phyloP scores from a whole-genome alignment of 2,888 invertebrate genomes.

The Cryptophagus acutangulus region DNA sequence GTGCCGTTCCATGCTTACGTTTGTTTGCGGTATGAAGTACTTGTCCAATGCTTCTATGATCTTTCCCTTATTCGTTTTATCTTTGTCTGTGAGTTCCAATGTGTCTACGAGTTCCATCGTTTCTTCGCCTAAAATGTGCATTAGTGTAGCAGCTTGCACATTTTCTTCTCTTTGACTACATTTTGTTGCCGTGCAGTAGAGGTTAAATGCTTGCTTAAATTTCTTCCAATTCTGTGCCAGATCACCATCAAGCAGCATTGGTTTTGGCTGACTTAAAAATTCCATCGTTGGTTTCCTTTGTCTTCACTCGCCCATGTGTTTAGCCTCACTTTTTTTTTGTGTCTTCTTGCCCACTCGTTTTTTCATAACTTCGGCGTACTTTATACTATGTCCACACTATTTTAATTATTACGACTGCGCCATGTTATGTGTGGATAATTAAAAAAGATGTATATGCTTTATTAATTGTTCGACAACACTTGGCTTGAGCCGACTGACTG shows the following conservation, averaged over 20 bases:
- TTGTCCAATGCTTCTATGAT: conserved; percentile 15
- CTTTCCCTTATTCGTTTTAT: not conserved
- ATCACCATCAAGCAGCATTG: conserved; percentile 1
- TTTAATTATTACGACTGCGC: too few species aligned
- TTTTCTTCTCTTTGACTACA: not conserved
- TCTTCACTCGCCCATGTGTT: too few species aligned
- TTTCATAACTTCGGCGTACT: too few species aligned
- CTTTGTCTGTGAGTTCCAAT: not conserved
- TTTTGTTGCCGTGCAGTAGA: not conserved
- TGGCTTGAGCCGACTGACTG: too few species aligned
- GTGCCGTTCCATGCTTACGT: conserved; percentile 17
- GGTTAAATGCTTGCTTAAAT: not conserved
- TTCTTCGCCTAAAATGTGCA: conserved; percentile 6
- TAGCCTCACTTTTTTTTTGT: too few species aligned
- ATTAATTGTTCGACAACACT: too few species aligned
- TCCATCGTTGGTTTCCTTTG: too few species aligned
- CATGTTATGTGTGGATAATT: too few species aligned
- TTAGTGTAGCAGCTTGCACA: conserved; percentile 2
- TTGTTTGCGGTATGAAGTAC: conserved; percentile 20
- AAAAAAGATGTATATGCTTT: too few species aligned
- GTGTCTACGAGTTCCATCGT: conserved; percentile 5
- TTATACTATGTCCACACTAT: too few species aligned
- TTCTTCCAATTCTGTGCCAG: conserved; percentile 1
- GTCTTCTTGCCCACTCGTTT: too few species aligned
- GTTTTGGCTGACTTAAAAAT: not conserved